Conservation (phyloP, 2,888 invertebrate genomes). For the Scaptomyza reducta region DNA sequence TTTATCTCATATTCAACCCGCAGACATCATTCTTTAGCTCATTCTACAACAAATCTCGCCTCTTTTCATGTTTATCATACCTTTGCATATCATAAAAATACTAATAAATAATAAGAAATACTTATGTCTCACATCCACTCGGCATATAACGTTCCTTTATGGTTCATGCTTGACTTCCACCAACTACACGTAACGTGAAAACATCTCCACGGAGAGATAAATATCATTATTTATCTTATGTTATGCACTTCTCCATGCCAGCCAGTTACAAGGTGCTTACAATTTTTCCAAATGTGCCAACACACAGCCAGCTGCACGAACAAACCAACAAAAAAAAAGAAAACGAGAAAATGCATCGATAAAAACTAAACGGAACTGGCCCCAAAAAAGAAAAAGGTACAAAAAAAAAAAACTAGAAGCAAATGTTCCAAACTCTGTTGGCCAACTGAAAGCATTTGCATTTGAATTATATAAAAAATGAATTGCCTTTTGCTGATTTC, state of each 20-base stretch:
- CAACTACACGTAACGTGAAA: constrained; percentile 12
- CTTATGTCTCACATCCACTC: background rate
- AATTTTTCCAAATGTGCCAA: constrained; percentile 75
- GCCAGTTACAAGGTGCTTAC: constrained; percentile 68
- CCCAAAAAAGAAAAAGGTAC: background rate
- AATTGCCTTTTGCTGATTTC: constrained; percentile 66
- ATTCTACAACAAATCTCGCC: too few relatives aligned
- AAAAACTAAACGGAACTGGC: constrained; percentile 30
- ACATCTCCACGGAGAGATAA: constrained; percentile 13
- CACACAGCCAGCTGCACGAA: constrained; percentile 37
- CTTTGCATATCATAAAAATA: constrained; percentile 1
- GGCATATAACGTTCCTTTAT: background rate
- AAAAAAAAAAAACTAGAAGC: background rate
- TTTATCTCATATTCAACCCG: background rate
- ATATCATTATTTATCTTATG: constrained; percentile 69
- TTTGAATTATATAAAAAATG: constrained; percentile 73
- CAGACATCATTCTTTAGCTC: background rate
- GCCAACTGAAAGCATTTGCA: constrained; percentile 62
- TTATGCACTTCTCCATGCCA: constrained; percentile 39
- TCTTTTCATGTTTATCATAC: background rate
- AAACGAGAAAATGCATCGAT: constrained; percentile 25
- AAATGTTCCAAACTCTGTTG: constrained; percentile 25
- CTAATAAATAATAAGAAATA: constrained; percentile 7
- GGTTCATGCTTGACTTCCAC: constrained; percentile 1
- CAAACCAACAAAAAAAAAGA: background rate